phyloP scores from a whole-genome alignment of 1,140 invertebrate genomes.

The Onthophagus taurus region DNA sequence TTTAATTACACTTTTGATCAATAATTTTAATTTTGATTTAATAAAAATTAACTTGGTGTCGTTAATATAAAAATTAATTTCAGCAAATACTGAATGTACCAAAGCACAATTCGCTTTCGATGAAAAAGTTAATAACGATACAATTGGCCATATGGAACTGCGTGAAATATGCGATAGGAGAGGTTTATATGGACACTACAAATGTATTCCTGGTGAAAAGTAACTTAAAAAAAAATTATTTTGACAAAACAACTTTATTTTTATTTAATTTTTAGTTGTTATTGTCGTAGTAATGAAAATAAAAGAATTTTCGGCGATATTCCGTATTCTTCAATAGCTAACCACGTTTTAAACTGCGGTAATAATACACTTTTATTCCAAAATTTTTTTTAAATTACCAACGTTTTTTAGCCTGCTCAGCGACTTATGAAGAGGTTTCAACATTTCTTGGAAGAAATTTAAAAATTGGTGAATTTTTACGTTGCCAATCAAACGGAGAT shows the following conservation, averaged over 20 bases:
- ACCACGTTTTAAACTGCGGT: constrained; percentile 46
- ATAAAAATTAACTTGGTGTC: no score
- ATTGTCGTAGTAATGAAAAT: constrained; percentile 46
- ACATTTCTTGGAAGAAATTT: constrained; percentile 22
- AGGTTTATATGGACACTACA: constrained; percentile 40
- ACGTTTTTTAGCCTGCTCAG: constrained; percentile 43
- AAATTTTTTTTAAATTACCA: no score
- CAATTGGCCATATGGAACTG: constrained; percentile 33
- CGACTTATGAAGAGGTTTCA: constrained; percentile 33
- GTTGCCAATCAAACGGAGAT: constrained; percentile 44
- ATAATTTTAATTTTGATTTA: no score
- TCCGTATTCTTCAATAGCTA: constrained; percentile 35
- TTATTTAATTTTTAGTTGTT: constrained; percentile 43
- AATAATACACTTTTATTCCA: constrained; percentile 12
- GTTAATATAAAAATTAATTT: no score
- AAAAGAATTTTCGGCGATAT: constrained; percentile 50
- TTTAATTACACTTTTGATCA: no score
- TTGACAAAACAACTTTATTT: no score
- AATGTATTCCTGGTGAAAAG: constrained; percentile 50
- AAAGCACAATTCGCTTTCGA: constrained; percentile 33
- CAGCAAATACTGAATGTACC: constrained; percentile 29
- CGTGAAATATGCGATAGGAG: constrained; percentile 45
- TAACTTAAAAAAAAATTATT: no score
- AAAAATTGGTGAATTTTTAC: constrained; percentile 29
- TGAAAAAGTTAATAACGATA: constrained; percentile 24